Percentiles rank a stretch among this genome's conserved stretches.
phyloP scores from a whole-genome alignment of 2,888 invertebrate species.

The Aphidoletes aphidimyza region DNA sequence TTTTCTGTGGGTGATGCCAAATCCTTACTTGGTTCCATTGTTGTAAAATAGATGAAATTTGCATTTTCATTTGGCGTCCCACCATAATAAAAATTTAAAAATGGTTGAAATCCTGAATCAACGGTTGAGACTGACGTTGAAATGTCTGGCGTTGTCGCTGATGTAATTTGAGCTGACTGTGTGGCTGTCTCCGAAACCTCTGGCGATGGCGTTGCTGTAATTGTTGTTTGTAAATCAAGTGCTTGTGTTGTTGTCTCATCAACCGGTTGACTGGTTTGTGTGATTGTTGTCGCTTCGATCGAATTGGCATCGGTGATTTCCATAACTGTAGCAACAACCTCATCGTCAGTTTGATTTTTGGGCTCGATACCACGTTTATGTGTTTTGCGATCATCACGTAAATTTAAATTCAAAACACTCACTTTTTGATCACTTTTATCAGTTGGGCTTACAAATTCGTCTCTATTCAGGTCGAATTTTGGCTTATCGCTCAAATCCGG shows the following conservation, averaged over 20 bases:
- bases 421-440: background rate
- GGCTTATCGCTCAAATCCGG: background rate
- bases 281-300: background rate
- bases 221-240: background rate
- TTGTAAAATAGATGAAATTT: background rate
- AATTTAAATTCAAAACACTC: background rate
- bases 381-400: background rate
- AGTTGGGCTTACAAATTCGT: background rate
- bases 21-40: background rate
- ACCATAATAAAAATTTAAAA: background rate
- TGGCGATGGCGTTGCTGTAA: background rate
- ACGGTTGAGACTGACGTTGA: background rate
- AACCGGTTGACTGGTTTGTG: background rate
- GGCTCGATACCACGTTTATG: background rate
- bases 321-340: slow-evolving; percentile 41
- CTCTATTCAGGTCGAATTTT: background rate
- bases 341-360: background rate
- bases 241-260: background rate
- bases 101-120: background rate
- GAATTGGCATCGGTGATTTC: background rate
- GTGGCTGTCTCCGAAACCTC: background rate
- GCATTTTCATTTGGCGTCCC: slow-evolving; percentile 1
- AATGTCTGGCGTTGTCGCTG: background rate
- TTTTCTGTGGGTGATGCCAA: background rate
- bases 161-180: background rate